These are phyloP conservation scores for Hermetia illucens DNA, from an alignment of 1,140 invertebrate genomes.

Conservation along the genomic window DNA sequence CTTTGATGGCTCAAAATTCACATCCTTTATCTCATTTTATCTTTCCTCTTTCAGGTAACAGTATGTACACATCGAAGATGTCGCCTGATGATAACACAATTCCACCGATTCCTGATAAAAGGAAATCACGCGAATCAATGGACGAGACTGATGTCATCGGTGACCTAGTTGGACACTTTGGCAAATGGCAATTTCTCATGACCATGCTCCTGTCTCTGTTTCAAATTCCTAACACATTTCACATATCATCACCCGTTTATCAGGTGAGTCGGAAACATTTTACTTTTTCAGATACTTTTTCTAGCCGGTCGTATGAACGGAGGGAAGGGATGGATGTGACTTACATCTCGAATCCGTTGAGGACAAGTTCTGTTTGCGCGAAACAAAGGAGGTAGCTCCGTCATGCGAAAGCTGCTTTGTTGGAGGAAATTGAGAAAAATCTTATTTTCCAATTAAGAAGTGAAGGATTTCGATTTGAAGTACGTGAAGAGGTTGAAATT, in stretches of 20 bases:
- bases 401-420: too few species aligned
- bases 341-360: too few species aligned
- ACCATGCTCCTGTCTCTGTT: conserved; percentile 54
- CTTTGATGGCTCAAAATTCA: too few species aligned
- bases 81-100: not conserved
- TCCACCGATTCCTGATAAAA: not conserved
- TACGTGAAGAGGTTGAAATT: too few species aligned
- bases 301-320: not conserved
- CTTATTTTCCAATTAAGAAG: too few species aligned
- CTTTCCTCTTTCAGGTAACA: not conserved
- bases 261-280: conserved; percentile 28
- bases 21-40: too few species aligned
- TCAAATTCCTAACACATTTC: conserved; percentile 61
- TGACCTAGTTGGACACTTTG: conserved; percentile 52
- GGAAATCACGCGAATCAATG: conserved; percentile 11
- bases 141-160: conserved; percentile 48
- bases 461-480: too few species aligned
- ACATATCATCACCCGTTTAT: conserved; percentile 55
- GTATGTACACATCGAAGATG: not conserved
- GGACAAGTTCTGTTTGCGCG: too few species aligned
- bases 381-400: too few species aligned
- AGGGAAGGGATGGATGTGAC: not conserved
- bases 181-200: conserved; percentile 55
- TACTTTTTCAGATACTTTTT: too few species aligned
- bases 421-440: too few species aligned